Conservation (phyloP, 2,797 vertebrate species). For the Esox masquinongy region DNA sequence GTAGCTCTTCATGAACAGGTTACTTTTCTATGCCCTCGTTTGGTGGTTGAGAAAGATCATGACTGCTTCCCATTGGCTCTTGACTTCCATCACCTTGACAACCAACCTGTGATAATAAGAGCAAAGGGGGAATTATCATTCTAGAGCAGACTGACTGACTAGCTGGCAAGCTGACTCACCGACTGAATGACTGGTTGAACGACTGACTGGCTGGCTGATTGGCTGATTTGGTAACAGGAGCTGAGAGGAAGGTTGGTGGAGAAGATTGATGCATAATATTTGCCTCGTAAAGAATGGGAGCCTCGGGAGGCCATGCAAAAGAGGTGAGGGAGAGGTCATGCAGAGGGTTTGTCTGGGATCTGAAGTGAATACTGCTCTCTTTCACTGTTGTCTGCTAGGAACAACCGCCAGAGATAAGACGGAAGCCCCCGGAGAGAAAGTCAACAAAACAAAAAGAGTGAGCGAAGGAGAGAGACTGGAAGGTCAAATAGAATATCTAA, state of each 20-base stretch:
- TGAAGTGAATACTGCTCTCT: background rate
- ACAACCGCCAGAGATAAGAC: background rate
- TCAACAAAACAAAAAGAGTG: background rate
- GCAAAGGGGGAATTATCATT: background rate
- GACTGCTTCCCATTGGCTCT: background rate
- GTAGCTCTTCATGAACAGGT: conserved; percentile 12
- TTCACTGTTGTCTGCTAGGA: background rate
- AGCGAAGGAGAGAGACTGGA: background rate
- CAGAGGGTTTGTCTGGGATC: background rate
- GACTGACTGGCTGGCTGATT: background rate
- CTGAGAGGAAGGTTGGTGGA: conserved; percentile 36
- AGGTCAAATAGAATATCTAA: background rate
- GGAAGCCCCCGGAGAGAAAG: background rate
- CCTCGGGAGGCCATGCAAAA: conserved; percentile 70
- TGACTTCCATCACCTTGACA: conserved; percentile 8
- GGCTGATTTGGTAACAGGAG: conserved; percentile 5
- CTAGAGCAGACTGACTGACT: conserved; percentile 7
- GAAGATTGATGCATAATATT: conserved; percentile 55
- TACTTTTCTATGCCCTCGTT: background rate
- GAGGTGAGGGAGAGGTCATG: conserved; percentile 40
- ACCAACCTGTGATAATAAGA: conserved; percentile 7
- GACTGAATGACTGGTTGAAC: too few relatives aligned
- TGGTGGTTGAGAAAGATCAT: background rate
- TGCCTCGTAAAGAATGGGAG: conserved; percentile 74
- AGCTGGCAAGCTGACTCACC: conserved; percentile 7